These are phyloP conservation scores for Eucidaris tribuloides DNA, from an alignment of 35 echinoderm and acorn worm species.

Conservation along the genomic window DNA sequence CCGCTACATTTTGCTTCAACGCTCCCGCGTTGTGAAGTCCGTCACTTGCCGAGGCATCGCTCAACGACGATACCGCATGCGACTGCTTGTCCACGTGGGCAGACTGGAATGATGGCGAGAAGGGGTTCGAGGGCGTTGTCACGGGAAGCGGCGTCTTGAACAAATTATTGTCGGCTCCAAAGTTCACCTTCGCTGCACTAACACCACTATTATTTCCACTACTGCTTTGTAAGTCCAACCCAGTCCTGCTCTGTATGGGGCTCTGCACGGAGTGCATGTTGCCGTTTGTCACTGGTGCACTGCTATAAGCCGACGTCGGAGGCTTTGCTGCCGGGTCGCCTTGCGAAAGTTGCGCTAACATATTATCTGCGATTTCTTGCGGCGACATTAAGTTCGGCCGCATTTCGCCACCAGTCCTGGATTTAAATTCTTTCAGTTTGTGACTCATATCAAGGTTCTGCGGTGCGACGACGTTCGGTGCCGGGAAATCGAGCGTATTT, in stretches of 20 bases:
- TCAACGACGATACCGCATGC: not conserved
- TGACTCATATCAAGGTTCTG: constrained; percentile 86
- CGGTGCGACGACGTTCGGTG: constrained; percentile 92
- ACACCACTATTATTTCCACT: not conserved
- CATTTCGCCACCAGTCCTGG: constrained; percentile 63
- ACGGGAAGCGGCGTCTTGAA: constrained; percentile 80
- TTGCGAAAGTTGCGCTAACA: constrained; percentile 88
- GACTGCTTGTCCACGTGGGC: constrained; percentile 1
- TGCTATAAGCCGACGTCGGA: not conserved
- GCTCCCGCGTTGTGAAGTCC: constrained; percentile 24
- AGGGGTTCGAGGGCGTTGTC: constrained; percentile 34
- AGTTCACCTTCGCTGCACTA: not conserved
- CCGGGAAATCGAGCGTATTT: constrained; percentile 75
- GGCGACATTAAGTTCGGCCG: constrained; percentile 81
- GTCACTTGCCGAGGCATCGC: not conserved
- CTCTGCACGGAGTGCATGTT: not conserved
- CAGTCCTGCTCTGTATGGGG: constrained; percentile 20
- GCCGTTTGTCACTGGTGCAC: not conserved
- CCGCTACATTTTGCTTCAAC: not conserved
- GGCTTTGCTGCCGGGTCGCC: constrained; percentile 32
- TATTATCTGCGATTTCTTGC: constrained; percentile 97
- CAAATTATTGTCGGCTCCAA: constrained; percentile 16
- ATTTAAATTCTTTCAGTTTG: constrained; percentile 94
- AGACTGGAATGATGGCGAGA: constrained; percentile 67
- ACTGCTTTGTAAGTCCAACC: constrained; percentile 11